Conservation (phyloP, 2,888 invertebrate species). For the Taphrorychus bicolor region DNA sequence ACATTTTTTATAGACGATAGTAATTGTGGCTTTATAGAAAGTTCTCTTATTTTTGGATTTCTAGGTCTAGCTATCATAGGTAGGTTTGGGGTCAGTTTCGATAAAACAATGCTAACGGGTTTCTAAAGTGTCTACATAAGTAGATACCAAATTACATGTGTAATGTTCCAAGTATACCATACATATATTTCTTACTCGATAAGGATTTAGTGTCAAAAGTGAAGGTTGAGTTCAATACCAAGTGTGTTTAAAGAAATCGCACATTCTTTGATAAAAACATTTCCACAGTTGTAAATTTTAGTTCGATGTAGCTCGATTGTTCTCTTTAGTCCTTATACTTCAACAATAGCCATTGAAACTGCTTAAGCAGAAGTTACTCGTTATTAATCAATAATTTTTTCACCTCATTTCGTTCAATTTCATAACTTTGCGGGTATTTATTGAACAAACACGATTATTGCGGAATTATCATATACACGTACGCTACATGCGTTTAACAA, state of each 20-base stretch:
- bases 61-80: slow-evolving; percentile 7
- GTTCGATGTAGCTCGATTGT: background rate
- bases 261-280: background rate
- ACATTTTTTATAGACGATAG: background rate
- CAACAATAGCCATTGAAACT: no score
- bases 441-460: background rate
- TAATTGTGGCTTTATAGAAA: background rate
- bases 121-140: slow-evolving; percentile 20
- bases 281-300: no score
- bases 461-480: background rate
- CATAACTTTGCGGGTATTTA: background rate
- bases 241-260: background rate
- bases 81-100: slow-evolving; percentile 18
- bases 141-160: slow-evolving; percentile 29
- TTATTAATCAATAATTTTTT: background rate
- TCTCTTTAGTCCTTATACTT: no score
- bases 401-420: background rate
- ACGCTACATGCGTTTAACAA: slow-evolving; percentile 8
- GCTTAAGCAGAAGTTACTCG: background rate
- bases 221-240: slow-evolving; percentile 14
- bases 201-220: slow-evolving; percentile 25
- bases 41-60: slow-evolving; percentile 5
- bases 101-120: slow-evolving; percentile 22
- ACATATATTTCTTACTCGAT: slow-evolving; percentile 24
- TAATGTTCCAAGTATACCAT: slow-evolving; percentile 1